phyloP scores from a whole-genome alignment of 2,888 invertebrate species.

The Lasioglossum pauxillum region DNA sequence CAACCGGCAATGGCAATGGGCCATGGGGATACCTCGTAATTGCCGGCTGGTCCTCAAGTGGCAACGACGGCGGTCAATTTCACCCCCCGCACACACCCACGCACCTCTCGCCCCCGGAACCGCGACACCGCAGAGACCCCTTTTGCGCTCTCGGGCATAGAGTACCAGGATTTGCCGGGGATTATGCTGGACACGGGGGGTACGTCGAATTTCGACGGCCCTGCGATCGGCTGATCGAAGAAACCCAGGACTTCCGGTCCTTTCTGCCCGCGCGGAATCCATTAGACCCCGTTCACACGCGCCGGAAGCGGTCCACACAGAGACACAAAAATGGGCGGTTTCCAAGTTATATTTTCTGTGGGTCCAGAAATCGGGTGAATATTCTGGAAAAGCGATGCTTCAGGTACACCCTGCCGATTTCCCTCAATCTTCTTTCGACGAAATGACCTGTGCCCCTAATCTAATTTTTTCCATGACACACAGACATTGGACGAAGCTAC shows the following conservation, averaged over 20 bases:
- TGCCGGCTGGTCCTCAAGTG: constrained; percentile 78
- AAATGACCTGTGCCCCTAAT: too few relatives aligned
- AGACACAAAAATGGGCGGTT: too few relatives aligned
- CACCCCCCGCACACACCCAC: constrained; percentile 54
- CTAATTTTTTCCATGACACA: too few relatives aligned
- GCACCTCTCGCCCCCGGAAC: constrained; percentile 47
- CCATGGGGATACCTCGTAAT: constrained; percentile 77
- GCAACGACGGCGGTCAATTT: constrained; percentile 78
- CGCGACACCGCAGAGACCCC: constrained; percentile 72
- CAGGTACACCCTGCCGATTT: too few relatives aligned
- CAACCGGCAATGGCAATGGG: constrained; percentile 75
- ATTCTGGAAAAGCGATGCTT: too few relatives aligned
- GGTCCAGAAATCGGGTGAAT: too few relatives aligned
- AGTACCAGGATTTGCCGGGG: constrained; percentile 74
- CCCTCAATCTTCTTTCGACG: too few relatives aligned
- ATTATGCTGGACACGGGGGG: constrained; percentile 63
- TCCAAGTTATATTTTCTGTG: too few relatives aligned
- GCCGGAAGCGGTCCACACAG: too few relatives aligned
- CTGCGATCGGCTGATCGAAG: constrained; percentile 50
- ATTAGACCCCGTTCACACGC: not conserved
- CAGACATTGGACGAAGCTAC: too few relatives aligned
- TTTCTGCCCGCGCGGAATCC: not conserved
- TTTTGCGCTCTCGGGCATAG: constrained; percentile 72
- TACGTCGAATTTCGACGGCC: constrained; percentile 66
- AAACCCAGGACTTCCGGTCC: not conserved